Evolutionary conservation across 2,113 vertebrate species (phyloP), one percentile per base, ranked within the genome.

Genomic region (Ovis canadensis): DNA sequence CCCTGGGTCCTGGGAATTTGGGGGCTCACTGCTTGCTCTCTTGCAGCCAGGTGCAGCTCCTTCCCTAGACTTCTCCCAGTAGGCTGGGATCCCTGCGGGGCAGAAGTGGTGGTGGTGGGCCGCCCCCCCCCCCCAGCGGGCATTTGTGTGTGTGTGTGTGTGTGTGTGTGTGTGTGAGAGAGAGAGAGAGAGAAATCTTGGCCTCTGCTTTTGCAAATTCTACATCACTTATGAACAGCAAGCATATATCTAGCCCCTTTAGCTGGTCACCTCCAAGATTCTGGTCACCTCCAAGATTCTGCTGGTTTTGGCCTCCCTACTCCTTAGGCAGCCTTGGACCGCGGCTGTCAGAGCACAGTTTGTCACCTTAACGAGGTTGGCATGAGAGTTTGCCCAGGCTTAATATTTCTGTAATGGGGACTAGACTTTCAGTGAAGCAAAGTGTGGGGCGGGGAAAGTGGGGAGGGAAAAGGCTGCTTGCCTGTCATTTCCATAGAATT

Each of bases 401-500:
- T 23, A 15, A 2, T 5, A 6, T n/a, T 31, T 59, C 74, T 50
- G 67, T 5, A 54, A 31, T 3, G 31, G 59, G 74, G 15, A 33
- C 64, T 21, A 27, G 45, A 3, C 6, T 95, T 59, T 81, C 7
- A 78, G 77, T 5, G 7, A 82, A 92, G 84, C 60, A 50, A 48
- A 77, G 62, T 17, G 15, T 21, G 29, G 64, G 36, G 36, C 3
- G 0, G 64, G 16, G 16, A 8, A 60, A 31, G 29, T 15, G 11
- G 36, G 71, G 23, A 15, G 40, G 71, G 36, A 23, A 74, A 74
- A 74, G n/a, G 19, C n/a, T 74, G 67, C 74, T 86, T 80, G 96
- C 90, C 90, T 25, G 78, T 86, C 97, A 95, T 97, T 98, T 90
- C 93, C 52, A 74, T 50, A 94, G 64, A 89, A 95, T 96, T 87